These are phyloP conservation scores for Stenoptilia bipunctidactyla DNA, from an alignment of 2,888 invertebrate genomes.

Conservation along the genomic window DNA sequence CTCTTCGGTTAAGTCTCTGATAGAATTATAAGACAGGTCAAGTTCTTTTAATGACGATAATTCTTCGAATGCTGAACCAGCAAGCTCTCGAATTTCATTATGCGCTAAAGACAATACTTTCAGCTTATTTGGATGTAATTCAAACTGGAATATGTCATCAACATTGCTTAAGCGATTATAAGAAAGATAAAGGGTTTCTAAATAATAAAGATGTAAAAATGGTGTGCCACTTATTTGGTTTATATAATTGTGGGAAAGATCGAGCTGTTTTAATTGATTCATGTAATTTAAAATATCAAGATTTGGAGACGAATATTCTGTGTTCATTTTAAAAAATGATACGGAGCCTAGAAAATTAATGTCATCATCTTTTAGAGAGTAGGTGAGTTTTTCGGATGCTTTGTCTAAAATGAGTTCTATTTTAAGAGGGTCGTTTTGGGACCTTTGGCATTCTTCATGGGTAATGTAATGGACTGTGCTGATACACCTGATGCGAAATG, in stretches of 20 bases:
- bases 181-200: slow-evolving; percentile 40
- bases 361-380: too few relatives aligned
- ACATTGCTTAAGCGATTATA: slow-evolving; percentile 33
- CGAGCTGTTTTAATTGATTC: slow-evolving; percentile 28
- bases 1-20: slow-evolving; percentile 34
- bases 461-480: not conserved
- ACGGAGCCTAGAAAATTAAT: too few relatives aligned
- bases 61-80: slow-evolving; percentile 25
- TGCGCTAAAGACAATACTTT: slow-evolving; percentile 30
- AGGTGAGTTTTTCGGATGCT: too few relatives aligned
- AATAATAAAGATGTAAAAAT: slow-evolving; percentile 29
- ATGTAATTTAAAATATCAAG: slow-evolving; percentile 32
- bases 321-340: too few relatives aligned
- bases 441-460: not conserved
- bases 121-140: slow-evolving; percentile 32
- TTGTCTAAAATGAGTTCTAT: slow-evolving; percentile 1
- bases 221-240: slow-evolving; percentile 28
- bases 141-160: slow-evolving; percentile 36
- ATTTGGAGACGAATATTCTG: slow-evolving; percentile 18
- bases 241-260: slow-evolving; percentile 30
- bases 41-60: slow-evolving; percentile 19
- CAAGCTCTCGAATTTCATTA: slow-evolving; percentile 33
- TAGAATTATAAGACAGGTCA: slow-evolving; percentile 24
- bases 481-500: not conserved
- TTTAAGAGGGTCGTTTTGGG: not conserved